These are phyloP conservation scores for Xiphorhynchus erythropygius DNA, from an alignment of 2,797 vertebrate species.

Conservation along the genomic window DNA sequence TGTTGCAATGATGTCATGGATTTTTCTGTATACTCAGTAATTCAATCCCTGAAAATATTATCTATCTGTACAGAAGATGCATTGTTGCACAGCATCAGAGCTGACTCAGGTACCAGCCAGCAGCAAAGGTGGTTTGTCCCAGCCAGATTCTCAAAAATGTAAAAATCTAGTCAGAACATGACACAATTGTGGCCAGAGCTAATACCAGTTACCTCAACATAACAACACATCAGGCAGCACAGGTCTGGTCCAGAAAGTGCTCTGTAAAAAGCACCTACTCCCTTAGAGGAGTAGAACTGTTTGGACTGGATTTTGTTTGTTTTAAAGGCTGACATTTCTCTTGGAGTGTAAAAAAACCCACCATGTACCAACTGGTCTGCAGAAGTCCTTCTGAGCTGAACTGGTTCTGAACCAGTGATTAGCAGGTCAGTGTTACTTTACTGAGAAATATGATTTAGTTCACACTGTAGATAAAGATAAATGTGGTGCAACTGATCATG, in stretches of 20 bases:
- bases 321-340: not conserved
- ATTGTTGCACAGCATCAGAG: not conserved
- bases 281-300: not conserved
- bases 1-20: not conserved
- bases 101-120: not conserved
- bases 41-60: not conserved
- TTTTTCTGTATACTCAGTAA: not conserved
- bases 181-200: not conserved
- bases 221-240: fast-evolving
- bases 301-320: not conserved
- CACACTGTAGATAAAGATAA: not conserved
- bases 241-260: fast-evolving
- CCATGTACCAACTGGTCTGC: not conserved
- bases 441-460: not conserved
- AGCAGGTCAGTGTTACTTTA: not conserved
- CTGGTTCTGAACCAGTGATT: not conserved
- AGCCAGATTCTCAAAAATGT: not conserved
- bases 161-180: not conserved
- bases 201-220: not conserved
- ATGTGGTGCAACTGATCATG: not conserved
- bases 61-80: not conserved
- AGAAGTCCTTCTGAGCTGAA: not conserved
- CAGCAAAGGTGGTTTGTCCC: not conserved
- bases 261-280: not conserved
- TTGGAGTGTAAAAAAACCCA: not conserved